These are phyloP conservation scores for Prinia subflava DNA, from an alignment of 2,113 vertebrate genomes.

Conservation along the genomic window DNA sequence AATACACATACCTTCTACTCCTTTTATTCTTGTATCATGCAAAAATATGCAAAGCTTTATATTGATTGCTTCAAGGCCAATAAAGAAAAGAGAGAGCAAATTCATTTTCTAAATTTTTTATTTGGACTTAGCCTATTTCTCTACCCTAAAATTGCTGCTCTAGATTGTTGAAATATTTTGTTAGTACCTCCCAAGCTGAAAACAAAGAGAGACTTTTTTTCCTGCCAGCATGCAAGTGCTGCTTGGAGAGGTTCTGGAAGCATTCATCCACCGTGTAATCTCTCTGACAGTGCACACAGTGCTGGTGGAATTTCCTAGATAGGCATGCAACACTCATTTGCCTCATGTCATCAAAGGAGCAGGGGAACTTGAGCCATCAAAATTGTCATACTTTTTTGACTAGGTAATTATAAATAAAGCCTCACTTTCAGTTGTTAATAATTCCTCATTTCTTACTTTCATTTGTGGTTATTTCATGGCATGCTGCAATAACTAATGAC, in stretches of 20 bases:
- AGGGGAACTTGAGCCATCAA: neutral
- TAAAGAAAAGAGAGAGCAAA: neutral
- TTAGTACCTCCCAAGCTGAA: neutral
- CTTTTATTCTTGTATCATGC: neutral
- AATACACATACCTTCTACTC: neutral
- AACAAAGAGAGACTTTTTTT: neutral
- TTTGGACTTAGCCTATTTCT: neutral
- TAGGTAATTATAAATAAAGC: constrained; percentile 8
- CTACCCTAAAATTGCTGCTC: neutral
- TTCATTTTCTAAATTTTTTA: neutral
- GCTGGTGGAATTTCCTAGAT: neutral
- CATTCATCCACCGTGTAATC: neutral
- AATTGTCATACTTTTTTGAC: neutral
- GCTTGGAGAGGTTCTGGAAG: constrained; percentile 4
- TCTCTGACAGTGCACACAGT: neutral
- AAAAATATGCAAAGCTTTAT: neutral
- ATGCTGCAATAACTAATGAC: neutral
- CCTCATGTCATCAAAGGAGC: constrained; percentile 1
- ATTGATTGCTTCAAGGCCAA: neutral
- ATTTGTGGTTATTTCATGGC: neutral
- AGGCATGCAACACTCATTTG: neutral
- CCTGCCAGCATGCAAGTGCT: neutral
- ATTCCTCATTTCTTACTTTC: constrained; percentile 10
- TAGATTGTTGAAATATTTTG: neutral
- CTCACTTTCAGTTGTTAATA: neutral